These are phyloP conservation scores for Aleiodes leptofemur DNA, from an alignment of 2,888 invertebrate species.

Conservation along the genomic window DNA sequence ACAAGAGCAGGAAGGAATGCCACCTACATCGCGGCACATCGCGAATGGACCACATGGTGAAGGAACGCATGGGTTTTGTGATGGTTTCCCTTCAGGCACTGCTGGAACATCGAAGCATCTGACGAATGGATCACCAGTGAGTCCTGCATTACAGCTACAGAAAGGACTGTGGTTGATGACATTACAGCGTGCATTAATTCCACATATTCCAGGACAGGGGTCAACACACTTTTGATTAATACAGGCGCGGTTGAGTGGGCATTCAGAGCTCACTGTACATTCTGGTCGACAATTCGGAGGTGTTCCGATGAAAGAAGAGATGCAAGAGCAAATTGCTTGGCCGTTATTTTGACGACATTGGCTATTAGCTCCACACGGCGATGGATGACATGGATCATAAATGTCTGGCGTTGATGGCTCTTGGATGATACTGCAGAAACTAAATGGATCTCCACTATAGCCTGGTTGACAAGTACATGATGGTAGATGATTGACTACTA, in stretches of 20 bases:
- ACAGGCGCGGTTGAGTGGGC: slow-evolving; percentile 79
- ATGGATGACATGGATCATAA: slow-evolving; percentile 65
- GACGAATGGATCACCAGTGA: slow-evolving; percentile 87
- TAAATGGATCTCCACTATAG: slow-evolving; percentile 81
- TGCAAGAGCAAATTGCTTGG: slow-evolving; percentile 88
- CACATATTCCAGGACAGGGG: slow-evolving; percentile 75
- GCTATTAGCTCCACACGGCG: slow-evolving; percentile 76
- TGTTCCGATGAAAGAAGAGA: slow-evolving; percentile 82
- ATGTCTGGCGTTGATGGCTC: slow-evolving; percentile 54
- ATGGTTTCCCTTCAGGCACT: slow-evolving; percentile 61
- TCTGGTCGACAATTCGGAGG: slow-evolving; percentile 80
- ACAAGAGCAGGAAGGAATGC: slow-evolving; percentile 78
- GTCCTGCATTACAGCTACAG: slow-evolving; percentile 74
- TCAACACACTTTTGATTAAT: slow-evolving; percentile 74
- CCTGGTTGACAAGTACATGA: slow-evolving; percentile 79
- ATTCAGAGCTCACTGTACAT: slow-evolving; percentile 75
- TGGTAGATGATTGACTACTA: slow-evolving; percentile 81
- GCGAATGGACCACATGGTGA: slow-evolving; percentile 80
- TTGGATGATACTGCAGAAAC: slow-evolving; percentile 73
- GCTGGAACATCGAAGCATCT: slow-evolving; percentile 81
- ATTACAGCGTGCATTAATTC: slow-evolving; percentile 74
- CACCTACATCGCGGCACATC: slow-evolving; percentile 77
- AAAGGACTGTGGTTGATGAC: slow-evolving; percentile 76
- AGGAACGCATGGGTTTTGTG: slow-evolving; percentile 76
- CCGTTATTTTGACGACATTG: slow-evolving; percentile 76